phyloP scores from a whole-genome alignment of 2,113 vertebrate genomes.

The Manacus vitellinus region DNA sequence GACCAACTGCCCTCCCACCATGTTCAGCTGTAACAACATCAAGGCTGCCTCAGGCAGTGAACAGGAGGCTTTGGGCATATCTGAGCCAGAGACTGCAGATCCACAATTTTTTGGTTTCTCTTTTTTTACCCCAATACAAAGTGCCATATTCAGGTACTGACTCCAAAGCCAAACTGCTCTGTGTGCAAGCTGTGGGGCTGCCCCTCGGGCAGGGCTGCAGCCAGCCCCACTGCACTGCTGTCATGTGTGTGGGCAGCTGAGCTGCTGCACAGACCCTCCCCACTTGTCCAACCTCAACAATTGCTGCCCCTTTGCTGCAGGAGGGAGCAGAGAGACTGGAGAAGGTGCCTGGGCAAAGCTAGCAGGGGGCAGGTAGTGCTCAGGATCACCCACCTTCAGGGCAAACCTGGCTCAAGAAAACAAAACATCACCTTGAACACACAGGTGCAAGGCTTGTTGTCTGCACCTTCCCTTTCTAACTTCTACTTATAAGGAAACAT shows the following conservation, averaged over 20 bases:
- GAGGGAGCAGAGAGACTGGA: neutral
- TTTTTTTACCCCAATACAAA: neutral
- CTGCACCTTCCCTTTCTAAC: neutral
- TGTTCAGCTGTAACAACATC: neutral
- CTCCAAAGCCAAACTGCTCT: rapidly evolving
- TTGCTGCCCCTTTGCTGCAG: neutral
- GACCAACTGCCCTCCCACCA: neutral
- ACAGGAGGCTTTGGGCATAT: rapidly evolving
- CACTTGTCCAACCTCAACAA: neutral
- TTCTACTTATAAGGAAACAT: neutral
- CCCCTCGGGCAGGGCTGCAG: neutral
- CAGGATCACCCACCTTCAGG: neutral
- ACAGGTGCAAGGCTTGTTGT: neutral
- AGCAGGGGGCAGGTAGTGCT: neutral
- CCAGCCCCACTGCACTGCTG: neutral
- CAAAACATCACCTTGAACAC: neutral
- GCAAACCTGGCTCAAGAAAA: neutral
- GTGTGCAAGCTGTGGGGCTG: neutral
- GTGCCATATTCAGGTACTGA: neutral
- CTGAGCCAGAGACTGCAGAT: neutral
- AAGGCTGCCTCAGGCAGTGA: neutral
- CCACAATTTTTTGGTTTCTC: neutral
- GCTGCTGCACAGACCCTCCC: neutral
- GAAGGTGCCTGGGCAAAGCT: neutral
- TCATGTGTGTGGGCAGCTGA: rapidly evolving